Percentiles rank a stretch among this genome's conserved stretches.
Conservation (phyloP, 2,888 invertebrate genomes). For the Sussaba pulchella region DNA sequence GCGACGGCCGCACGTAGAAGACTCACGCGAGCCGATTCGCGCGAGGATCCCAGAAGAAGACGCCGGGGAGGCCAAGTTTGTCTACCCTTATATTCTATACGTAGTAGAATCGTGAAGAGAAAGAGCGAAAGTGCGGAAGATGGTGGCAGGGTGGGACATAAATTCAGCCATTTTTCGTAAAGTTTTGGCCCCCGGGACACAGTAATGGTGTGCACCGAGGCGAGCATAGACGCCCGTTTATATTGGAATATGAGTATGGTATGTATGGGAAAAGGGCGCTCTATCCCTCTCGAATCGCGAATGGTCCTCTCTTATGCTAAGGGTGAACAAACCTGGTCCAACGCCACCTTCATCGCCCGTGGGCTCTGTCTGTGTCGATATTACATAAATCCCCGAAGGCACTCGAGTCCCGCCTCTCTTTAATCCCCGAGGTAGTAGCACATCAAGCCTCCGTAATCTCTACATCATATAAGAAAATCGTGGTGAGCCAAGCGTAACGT, state of each 20-base stretch:
- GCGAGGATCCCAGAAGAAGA: slow-evolving; percentile 7
- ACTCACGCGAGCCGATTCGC: slow-evolving; percentile 43
- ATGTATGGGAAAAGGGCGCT: slow-evolving; percentile 63
- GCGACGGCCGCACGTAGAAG: background rate
- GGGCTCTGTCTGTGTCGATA: slow-evolving; percentile 65
- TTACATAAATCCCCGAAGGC: slow-evolving; percentile 72
- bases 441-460: slow-evolving; percentile 63
- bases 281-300: slow-evolving; percentile 29
- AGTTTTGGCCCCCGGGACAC: slow-evolving; percentile 81
- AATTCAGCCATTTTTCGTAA: slow-evolving; percentile 73
- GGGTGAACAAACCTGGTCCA: slow-evolving; percentile 53
- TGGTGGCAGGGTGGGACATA: slow-evolving; percentile 57
- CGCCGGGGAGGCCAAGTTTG: slow-evolving; percentile 60
- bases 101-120: slow-evolving; percentile 49
- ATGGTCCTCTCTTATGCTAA: slow-evolving; percentile 25
- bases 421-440: slow-evolving; percentile 58
- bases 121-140: slow-evolving; percentile 51
- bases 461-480: slow-evolving; percentile 65
- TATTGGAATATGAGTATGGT: slow-evolving; percentile 76
- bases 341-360: slow-evolving; percentile 43
- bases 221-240: slow-evolving; percentile 77
- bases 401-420: slow-evolving; percentile 66
- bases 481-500: slow-evolving; percentile 59
- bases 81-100: slow-evolving; percentile 49
- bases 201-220: slow-evolving; percentile 79